These are phyloP conservation scores for Troglohyphantes excavatus DNA, from an alignment of 2,888 invertebrate genomes.

Conservation along the genomic window DNA sequence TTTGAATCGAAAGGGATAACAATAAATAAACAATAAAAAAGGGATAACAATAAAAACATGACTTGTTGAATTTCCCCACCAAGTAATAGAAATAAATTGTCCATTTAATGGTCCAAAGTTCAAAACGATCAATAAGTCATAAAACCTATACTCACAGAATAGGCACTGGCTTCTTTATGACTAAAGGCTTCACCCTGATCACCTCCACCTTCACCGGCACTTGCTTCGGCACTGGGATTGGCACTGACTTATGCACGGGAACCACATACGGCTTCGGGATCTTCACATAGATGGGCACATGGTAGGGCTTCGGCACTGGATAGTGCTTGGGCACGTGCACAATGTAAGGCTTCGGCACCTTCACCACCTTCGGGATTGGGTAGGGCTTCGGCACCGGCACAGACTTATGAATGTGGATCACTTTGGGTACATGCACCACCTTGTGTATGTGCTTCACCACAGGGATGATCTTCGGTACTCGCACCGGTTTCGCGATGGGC, in stretches of 20 bases:
- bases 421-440: slow-evolving; percentile 77
- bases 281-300: slow-evolving; percentile 72
- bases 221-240: slow-evolving; percentile 80
- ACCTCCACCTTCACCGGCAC: slow-evolving; percentile 80
- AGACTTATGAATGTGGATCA: slow-evolving; percentile 79
- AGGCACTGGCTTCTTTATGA: slow-evolving; percentile 80
- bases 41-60: no score
- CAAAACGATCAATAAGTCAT: background rate
- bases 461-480: slow-evolving; percentile 80
- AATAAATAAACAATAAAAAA: no score
- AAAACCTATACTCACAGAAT: slow-evolving; percentile 79
- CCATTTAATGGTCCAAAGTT: no score
- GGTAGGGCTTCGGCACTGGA: slow-evolving; percentile 80
- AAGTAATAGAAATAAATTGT: no score
- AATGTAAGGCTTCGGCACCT: slow-evolving; percentile 80
- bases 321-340: slow-evolving; percentile 80
- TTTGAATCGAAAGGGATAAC: no score
- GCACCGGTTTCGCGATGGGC: slow-evolving; percentile 80
- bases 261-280: slow-evolving; percentile 80
- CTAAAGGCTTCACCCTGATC: slow-evolving; percentile 80
- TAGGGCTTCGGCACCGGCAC: slow-evolving; percentile 80
- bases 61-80: no score
- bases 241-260: slow-evolving; percentile 80
- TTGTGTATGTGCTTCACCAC: slow-evolving; percentile 80
- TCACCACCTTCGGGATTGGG: slow-evolving; percentile 80